Evolutionary conservation across 2,113 vertebrate genomes (phyloP).

Genomic region (Odontesthes bonariensis): DNA sequence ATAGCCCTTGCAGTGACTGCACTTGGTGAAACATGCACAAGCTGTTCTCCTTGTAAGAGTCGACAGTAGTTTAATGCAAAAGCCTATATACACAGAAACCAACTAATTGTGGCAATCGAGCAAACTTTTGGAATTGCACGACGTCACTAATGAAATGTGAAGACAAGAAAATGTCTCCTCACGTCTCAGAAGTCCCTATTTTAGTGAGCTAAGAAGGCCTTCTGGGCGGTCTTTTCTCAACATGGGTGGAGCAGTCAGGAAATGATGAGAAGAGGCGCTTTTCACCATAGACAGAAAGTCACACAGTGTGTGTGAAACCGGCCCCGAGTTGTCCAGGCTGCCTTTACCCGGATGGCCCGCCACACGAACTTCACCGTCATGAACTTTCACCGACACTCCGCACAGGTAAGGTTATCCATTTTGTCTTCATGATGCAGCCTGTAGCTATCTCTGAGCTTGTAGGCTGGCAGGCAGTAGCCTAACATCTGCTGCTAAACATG

Average conservation of each 20-base stretch:
- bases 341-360: background rate
- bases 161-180: background rate
- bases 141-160: no score
- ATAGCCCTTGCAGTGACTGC: no score
- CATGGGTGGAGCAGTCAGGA: conserved; percentile 70
- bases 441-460: background rate
- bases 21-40: no score
- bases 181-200: background rate
- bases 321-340: conserved; percentile 2
- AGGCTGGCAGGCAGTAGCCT: background rate
- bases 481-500: background rate
- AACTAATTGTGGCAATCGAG: no score
- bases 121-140: background rate
- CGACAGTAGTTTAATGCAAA: no score
- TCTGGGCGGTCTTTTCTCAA: conserved; percentile 30
- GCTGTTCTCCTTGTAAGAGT: no score
- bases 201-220: conserved; percentile 2
- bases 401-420: conserved; percentile 30
- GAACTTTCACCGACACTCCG: background rate
- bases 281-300: no score
- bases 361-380: background rate
- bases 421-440: background rate
- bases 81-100: no score
- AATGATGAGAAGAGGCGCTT: conserved; percentile 21
- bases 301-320: background rate